These are phyloP conservation scores for Rattus rattus DNA, from an alignment of 2,113 vertebrate genomes.

Conservation along the genomic window DNA sequence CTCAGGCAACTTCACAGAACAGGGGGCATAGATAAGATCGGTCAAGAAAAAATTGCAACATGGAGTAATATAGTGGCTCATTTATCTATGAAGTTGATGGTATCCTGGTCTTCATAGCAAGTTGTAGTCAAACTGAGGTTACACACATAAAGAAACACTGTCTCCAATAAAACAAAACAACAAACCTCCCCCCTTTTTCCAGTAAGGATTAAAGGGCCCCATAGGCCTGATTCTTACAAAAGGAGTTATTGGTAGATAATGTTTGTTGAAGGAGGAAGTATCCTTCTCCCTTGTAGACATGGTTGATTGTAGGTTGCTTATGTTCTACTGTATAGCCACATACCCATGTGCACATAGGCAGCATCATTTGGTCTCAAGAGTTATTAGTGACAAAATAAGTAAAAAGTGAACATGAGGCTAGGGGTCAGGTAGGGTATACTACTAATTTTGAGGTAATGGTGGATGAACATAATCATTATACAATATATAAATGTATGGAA, in stretches of 20 bases:
- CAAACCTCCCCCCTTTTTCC: background rate
- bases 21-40: background rate
- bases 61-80: background rate
- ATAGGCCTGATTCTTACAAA: background rate
- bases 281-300: background rate
- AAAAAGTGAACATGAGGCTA: background rate
- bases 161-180: background rate
- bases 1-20: background rate
- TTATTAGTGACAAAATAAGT: background rate
- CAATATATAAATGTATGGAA: background rate
- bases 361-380: background rate
- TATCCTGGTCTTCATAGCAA: background rate
- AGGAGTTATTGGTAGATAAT: background rate
- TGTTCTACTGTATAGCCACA: background rate
- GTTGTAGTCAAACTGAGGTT: background rate
- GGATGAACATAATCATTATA: background rate
- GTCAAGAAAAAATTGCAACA: background rate
- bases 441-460: background rate
- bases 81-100: background rate
- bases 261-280: background rate
- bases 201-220: background rate
- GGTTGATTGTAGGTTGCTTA: background rate
- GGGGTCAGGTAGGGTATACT: background rate
- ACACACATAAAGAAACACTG: background rate
- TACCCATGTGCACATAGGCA: background rate